phyloP scores from a whole-genome alignment of 2,113 vertebrate genomes.

The Cacatua alba region DNA sequence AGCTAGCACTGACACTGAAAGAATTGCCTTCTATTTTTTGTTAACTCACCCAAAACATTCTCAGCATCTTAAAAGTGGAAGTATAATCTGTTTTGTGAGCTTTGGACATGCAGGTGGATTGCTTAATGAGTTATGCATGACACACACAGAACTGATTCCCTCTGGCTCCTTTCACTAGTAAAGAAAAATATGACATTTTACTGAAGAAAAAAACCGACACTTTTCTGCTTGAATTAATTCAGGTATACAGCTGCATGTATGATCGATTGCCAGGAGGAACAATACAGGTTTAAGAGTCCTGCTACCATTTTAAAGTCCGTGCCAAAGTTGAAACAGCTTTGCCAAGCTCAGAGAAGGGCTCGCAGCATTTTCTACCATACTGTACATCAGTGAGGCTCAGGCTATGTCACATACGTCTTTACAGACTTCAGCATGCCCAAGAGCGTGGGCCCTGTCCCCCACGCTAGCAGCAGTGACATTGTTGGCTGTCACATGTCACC shows the following conservation, averaged over 20 bases:
- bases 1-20: background rate
- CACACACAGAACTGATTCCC: background rate
- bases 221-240: background rate
- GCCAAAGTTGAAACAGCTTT: background rate
- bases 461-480: background rate
- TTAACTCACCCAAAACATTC: background rate
- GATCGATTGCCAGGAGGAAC: accelerated
- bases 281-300: background rate
- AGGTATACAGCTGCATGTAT: background rate
- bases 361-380: background rate
- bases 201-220: background rate
- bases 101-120: background rate
- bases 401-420: background rate
- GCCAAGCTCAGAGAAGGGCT: background rate
- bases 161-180: background rate
- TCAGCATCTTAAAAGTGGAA: background rate
- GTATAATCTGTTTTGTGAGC: background rate
- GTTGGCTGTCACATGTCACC: background rate
- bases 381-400: background rate
- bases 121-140: background rate
- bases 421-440: background rate
- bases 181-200: background rate
- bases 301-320: background rate
- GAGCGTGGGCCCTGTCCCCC: background rate
- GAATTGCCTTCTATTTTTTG: background rate